Conservation (phyloP, 2,888 invertebrate genomes). For the Acanthopleura granulata region DNA sequence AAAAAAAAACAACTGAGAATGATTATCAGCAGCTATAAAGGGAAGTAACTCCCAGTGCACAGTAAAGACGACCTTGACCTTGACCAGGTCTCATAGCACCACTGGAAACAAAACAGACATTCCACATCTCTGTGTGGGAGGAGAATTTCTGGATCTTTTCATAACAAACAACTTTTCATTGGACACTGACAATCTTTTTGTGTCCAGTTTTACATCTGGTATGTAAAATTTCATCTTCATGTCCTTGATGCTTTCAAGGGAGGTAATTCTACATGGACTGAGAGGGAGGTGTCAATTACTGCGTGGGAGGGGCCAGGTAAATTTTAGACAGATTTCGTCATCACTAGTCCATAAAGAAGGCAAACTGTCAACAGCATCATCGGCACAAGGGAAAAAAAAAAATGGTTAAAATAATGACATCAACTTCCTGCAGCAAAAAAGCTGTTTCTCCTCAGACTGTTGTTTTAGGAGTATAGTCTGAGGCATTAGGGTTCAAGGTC, state of each 20-base stretch:
- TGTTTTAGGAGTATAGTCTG: constrained; percentile 87
- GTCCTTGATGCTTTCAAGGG: too few species aligned
- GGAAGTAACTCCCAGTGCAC: not conserved
- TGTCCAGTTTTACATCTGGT: too few species aligned
- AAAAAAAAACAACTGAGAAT: not conserved
- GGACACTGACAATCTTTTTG: too few species aligned
- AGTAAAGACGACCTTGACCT: not conserved
- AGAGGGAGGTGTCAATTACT: too few species aligned
- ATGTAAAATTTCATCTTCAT: too few species aligned
- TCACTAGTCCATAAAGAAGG: constrained; percentile 4
- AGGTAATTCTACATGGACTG: too few species aligned
- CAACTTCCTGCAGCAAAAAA: not conserved
- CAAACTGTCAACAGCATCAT: constrained; percentile 15
- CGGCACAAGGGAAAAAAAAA: not conserved
- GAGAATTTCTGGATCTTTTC: too few species aligned
- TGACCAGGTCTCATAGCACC: not conserved
- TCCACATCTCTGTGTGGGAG: too few species aligned
- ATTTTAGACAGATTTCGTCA: constrained; percentile 6
- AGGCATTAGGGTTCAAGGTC: constrained; percentile 90
- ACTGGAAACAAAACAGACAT: not conserved
- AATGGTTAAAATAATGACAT: not conserved
- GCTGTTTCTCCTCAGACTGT: constrained; percentile 2
- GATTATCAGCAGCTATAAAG: not conserved
- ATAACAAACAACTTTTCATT: too few species aligned
- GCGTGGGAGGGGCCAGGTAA: too few species aligned